Evolutionary conservation across 2,888 invertebrate species (phyloP), one percentile per base, ranked within the genome.

Genomic region (Amiota communis): DNA sequence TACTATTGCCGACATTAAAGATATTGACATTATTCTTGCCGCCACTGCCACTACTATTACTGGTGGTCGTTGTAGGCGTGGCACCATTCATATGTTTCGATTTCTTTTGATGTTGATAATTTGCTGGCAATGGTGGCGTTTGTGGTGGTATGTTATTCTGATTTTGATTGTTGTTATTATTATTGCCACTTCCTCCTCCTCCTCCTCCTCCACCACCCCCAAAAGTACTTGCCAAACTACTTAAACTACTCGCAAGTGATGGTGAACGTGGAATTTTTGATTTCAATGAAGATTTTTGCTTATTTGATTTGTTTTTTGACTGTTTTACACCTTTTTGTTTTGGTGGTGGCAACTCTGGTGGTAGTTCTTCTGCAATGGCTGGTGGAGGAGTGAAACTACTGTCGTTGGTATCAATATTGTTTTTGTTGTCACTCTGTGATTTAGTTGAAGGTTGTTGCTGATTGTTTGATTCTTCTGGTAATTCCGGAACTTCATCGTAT

Each of bases 81-180:
- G 75, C 69, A 86, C 88, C 88, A 86, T 88, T 87, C 86, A 85
- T 84, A 76, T 84, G 82, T 81, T 87, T 85, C 56, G 78, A 65
- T 76, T 80, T 80, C 51, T 80, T 79, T 72, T 81, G 72, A 51
- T 84, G 82, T 64, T 85, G 82, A 77, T 88, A 87, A 70, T 79
- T 82, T 53, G 80, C 81, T 56, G 89, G 88, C 77, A 89, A 77
- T 57, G 89, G 89, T 46, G 89, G 89, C 71, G 89, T 89, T 77
- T 89, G 84, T 51, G 88, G 89, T 69, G 88, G 86, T 71, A 85
- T 79, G 75, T 72, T 81, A 48, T 56, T 75, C 69, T 57, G 70
- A 63, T 61, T 59, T 53, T 77, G 77, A 64, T 80, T 80, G 67
- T 75, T 83, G 53, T 80, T 80, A 48, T 73, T 82, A 49, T 79